Conservation (phyloP, 2,797 vertebrate genomes). For the Gorsachius magnificus region DNA sequence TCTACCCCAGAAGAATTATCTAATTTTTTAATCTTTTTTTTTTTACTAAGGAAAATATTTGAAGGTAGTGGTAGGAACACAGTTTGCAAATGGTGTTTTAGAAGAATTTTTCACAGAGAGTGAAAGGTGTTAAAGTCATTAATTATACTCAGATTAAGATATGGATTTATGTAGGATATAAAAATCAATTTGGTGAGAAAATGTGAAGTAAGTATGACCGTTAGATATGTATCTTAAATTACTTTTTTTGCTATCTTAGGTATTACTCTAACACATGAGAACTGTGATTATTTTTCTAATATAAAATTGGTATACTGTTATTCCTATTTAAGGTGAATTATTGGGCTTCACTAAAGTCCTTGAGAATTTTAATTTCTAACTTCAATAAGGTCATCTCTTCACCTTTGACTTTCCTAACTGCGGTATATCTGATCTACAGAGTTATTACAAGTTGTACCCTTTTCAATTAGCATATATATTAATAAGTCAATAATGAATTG, state of each 20-base stretch:
- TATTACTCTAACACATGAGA: background rate
- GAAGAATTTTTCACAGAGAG: background rate
- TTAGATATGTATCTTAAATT: background rate
- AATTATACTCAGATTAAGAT: conserved; percentile 11
- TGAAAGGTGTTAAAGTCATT: background rate
- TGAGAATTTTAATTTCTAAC: background rate
- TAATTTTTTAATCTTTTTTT: background rate
- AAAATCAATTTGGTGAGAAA: background rate
- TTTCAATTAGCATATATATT: background rate
- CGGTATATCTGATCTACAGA: background rate
- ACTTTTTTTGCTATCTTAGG: background rate
- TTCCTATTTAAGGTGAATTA: background rate
- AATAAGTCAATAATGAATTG: background rate
- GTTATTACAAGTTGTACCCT: background rate
- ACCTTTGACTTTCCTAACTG: background rate
- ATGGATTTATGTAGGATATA: background rate
- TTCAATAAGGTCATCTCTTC: background rate
- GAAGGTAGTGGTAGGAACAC: background rate
- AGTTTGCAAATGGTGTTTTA: background rate
- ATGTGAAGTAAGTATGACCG: background rate
- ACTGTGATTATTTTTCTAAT: background rate
- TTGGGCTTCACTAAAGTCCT: background rate
- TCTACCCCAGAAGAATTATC: background rate
- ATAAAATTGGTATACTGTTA: background rate
- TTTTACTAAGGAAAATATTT: background rate